Conservation (phyloP, 2,888 invertebrate species). For the Epiblema foenella region DNA sequence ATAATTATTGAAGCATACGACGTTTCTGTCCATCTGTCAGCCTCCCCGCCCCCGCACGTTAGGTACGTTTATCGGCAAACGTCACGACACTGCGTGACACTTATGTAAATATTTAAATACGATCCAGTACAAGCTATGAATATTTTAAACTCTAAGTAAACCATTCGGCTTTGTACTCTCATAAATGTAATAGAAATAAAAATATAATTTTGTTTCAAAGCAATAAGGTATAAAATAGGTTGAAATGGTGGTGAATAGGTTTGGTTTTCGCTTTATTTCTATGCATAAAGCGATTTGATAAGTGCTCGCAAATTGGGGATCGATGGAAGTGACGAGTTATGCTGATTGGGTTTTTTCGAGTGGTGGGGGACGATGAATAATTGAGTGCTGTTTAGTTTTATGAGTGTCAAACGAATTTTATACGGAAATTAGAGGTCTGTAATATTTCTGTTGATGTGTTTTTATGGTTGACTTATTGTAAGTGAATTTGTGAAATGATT, state of each 20-base stretch:
- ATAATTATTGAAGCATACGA: conserved; percentile 46
- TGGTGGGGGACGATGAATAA: conserved; percentile 80
- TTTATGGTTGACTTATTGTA: conserved; percentile 12
- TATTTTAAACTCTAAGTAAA: conserved; percentile 85
- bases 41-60: conserved; percentile 76
- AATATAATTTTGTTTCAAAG: conserved; percentile 61
- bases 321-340: conserved; percentile 83
- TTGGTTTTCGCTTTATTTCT: conserved; percentile 71
- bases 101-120: conserved; percentile 86
- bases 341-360: conserved; percentile 85
- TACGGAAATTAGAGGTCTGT: conserved; percentile 19
- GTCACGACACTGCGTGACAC: conserved; percentile 83
- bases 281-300: conserved; percentile 82
- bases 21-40: conserved; percentile 52
- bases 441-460: conserved; percentile 25
- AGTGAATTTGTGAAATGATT: neutral
- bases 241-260: conserved; percentile 52
- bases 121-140: conserved; percentile 86
- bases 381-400: conserved; percentile 77
- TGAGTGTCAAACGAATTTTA: conserved; percentile 59
- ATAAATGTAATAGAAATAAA: conserved; percentile 67
- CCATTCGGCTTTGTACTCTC: conserved; percentile 75
- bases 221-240: conserved; percentile 66
- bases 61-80: conserved; percentile 82
- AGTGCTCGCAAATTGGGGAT: conserved; percentile 82